Conservation (phyloP, 1,140 invertebrate genomes). For the Drosophila kepulauana region DNA sequence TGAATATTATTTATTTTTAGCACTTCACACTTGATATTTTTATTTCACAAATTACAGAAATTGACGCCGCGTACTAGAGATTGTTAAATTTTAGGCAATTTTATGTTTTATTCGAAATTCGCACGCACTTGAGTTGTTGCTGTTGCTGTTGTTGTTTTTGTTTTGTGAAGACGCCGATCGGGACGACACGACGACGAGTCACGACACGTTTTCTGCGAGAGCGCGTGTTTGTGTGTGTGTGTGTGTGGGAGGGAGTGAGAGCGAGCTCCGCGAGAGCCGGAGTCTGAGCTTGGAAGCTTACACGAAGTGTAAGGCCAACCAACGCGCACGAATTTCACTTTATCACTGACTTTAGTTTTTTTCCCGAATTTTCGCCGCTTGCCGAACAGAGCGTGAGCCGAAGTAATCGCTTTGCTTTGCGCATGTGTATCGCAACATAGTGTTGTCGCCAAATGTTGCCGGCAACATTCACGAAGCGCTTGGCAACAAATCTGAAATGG, state of each 20-base stretch:
- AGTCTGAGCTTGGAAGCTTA: constrained; percentile 58
- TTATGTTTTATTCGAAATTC: constrained; percentile 25
- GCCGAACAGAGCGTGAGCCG: constrained; percentile 12
- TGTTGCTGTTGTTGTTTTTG: constrained; percentile 14
- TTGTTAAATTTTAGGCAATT: not conserved
- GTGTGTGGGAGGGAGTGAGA: constrained; percentile 15
- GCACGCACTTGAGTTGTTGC: constrained; percentile 29
- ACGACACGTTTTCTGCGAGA: constrained; percentile 29
- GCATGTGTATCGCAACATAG: constrained; percentile 32
- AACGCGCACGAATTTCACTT: constrained; percentile 71
- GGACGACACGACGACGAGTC: constrained; percentile 37
- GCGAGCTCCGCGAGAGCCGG: constrained; percentile 30
- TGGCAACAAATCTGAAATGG: not conserved
- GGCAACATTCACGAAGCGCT: constrained; percentile 20
- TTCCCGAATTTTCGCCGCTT: constrained; percentile 37
- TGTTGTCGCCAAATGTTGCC: constrained; percentile 24
- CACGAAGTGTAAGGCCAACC: constrained; percentile 69
- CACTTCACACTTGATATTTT: not conserved
- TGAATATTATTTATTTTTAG: constrained; percentile 21
- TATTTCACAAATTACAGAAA: not conserved
- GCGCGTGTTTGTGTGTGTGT: not conserved
- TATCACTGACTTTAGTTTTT: constrained; percentile 74
- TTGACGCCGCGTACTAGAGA: not conserved
- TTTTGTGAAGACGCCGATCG: constrained; percentile 46
- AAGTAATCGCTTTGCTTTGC: constrained; percentile 1